These are phyloP conservation scores for Lithobates sylvaticus DNA, from an alignment of 2,797 vertebrate genomes.

Conservation along the genomic window DNA sequence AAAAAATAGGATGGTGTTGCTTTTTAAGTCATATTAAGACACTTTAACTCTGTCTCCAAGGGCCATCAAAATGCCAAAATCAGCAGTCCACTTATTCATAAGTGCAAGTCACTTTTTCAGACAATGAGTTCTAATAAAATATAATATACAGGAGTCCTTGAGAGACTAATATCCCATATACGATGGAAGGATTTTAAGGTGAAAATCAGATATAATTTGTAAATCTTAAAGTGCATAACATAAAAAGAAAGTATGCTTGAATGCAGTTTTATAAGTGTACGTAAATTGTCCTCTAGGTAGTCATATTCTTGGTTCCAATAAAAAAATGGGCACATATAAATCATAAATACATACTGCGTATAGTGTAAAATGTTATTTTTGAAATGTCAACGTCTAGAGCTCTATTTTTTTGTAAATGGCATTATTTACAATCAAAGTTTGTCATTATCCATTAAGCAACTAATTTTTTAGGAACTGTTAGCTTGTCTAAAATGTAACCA, in stretches of 20 bases:
- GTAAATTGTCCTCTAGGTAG: constrained; percentile 30
- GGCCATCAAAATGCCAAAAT: constrained; percentile 32
- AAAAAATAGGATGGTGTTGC: neutral
- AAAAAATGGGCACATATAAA: constrained; percentile 16
- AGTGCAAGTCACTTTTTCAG: constrained; percentile 20
- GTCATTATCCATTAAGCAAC: too few relatives aligned
- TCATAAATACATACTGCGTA: neutral
- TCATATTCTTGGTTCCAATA: constrained; percentile 11
- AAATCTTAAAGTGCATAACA: neutral
- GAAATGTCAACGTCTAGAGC: constrained; percentile 13
- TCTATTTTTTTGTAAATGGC: too few relatives aligned
- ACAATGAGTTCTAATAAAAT: constrained; percentile 37
- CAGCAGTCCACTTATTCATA: constrained; percentile 29
- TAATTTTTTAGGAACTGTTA: too few relatives aligned
- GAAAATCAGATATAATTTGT: constrained; percentile 36
- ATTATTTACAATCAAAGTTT: too few relatives aligned
- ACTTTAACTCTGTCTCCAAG: constrained; percentile 27
- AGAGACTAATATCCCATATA: constrained; percentile 30
- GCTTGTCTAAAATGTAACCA: too few relatives aligned
- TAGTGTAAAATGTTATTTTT: neutral
- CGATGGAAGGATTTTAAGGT: neutral
- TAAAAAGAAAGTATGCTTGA: constrained; percentile 30
- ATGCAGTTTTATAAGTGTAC: constrained; percentile 21
- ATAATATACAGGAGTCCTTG: constrained; percentile 37
- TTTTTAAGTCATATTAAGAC: constrained; percentile 41